phyloP scores from a whole-genome alignment of 2,888 invertebrate genomes.

The Plagodis dolabraria region DNA sequence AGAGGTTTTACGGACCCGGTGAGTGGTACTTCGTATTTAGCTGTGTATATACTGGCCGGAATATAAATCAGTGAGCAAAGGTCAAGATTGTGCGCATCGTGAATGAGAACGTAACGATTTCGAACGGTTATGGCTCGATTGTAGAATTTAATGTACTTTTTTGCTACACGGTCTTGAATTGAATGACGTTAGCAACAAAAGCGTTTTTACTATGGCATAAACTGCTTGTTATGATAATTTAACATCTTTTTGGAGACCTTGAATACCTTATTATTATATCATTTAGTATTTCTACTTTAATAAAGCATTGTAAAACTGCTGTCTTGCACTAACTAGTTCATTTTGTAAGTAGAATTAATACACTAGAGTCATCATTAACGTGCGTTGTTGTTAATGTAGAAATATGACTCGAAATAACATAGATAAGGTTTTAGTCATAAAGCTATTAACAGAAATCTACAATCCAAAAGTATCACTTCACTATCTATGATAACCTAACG shows the following conservation, averaged over 20 bases:
- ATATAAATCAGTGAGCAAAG: conserved; percentile 36
- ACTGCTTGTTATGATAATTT: no score
- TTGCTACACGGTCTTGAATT: neutral
- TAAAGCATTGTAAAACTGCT: no score
- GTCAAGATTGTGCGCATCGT: conserved; percentile 29
- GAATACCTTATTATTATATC: no score
- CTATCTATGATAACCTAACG: conserved; percentile 7
- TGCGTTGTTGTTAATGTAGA: conserved; percentile 15
- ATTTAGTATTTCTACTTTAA: no score
- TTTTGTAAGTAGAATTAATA: neutral
- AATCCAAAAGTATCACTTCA: conserved; percentile 20
- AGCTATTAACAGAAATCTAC: conserved; percentile 22
- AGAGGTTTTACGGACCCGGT: conserved; percentile 97
- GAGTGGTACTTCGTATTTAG: conserved; percentile 50
- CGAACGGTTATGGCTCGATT: neutral
- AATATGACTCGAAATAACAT: conserved; percentile 23
- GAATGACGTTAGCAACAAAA: no score
- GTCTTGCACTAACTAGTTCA: neutral
- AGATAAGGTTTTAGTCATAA: conserved; percentile 24
- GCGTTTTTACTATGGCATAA: no score
- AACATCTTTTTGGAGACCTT: no score
- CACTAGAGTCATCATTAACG: conserved; percentile 10
- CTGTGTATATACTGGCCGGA: conserved; percentile 27
- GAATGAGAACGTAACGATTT: conserved; percentile 17
- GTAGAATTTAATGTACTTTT: neutral